A percentile compares a stretch with the other conserved stretches of the same genome.
Conservation (phyloP, 1,140 invertebrate species). For the Leptopilina clavipes region DNA sequence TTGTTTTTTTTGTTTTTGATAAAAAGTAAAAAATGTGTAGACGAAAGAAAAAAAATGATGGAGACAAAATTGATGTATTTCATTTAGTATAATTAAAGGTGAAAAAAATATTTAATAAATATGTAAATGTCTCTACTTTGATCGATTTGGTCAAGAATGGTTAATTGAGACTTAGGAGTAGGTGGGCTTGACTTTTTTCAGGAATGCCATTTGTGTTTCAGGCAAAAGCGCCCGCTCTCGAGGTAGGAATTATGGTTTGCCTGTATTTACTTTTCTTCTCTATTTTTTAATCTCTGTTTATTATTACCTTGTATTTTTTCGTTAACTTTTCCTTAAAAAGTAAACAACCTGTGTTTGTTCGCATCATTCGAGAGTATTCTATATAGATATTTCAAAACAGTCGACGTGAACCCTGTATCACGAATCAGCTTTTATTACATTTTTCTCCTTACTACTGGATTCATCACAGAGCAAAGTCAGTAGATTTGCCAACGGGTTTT, state of each 20-base stretch:
- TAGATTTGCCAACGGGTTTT: background rate
- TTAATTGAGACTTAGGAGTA: background rate
- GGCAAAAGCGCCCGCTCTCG: slow-evolving; percentile 73
- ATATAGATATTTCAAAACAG: slow-evolving; percentile 24
- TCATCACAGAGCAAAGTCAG: slow-evolving; percentile 2
- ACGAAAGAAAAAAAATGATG: background rate
- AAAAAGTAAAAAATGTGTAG: background rate
- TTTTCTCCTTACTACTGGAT: background rate
- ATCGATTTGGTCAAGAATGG: background rate
- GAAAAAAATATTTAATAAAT: background rate
- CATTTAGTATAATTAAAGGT: background rate
- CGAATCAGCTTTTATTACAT: slow-evolving; percentile 28
- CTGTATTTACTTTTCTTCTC: slow-evolving; percentile 41
- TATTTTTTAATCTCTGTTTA: slow-evolving; percentile 44
- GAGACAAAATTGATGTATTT: background rate
- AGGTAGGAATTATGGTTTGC: slow-evolving; percentile 67
- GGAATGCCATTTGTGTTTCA: slow-evolving; percentile 73
- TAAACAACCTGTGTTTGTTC: slow-evolving; percentile 40
- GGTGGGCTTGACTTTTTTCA: slow-evolving; percentile 50
- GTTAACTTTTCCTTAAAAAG: slow-evolving; percentile 30
- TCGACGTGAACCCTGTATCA: slow-evolving; percentile 38
- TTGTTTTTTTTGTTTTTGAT: background rate
- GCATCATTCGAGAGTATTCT: slow-evolving; percentile 40
- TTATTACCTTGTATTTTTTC: slow-evolving; percentile 47
- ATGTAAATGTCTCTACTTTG: background rate